A percentile compares a stretch with the other conserved stretches of the same genome.
Evolutionary conservation across 1,140 invertebrate species (phyloP).

Genomic region (Drosophila auraria): DNA sequence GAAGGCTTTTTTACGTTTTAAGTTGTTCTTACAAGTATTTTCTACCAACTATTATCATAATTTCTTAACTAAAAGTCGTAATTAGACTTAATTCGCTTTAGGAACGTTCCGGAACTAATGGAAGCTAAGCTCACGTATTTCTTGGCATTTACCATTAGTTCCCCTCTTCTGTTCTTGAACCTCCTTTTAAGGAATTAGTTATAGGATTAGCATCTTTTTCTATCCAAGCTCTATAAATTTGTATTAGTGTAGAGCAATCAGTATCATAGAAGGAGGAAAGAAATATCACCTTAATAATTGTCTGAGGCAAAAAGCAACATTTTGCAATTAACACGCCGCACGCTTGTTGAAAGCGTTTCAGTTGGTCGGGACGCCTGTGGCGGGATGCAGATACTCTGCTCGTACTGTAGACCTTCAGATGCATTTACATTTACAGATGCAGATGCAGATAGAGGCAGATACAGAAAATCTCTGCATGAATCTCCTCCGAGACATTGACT

Average conservation of each 20-base stretch:
- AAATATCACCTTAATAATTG: slow-evolving; percentile 70
- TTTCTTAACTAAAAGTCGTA: background rate
- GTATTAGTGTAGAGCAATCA: slow-evolving; percentile 8
- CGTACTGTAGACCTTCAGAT: slow-evolving; percentile 17
- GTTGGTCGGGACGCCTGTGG: slow-evolving; percentile 53
- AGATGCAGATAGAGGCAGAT: slow-evolving; percentile 27
- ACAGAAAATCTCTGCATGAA: slow-evolving; percentile 60
- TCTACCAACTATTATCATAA: background rate
- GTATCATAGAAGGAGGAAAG: slow-evolving; percentile 5
- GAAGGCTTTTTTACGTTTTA: background rate
- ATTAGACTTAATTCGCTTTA: background rate
- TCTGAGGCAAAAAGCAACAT: slow-evolving; percentile 61
- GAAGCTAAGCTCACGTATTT: background rate
- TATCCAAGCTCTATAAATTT: background rate
- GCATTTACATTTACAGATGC: slow-evolving; percentile 19
- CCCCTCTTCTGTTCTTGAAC: background rate
- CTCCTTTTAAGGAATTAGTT: background rate
- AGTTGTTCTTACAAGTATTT: background rate
- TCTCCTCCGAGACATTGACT: slow-evolving; percentile 55
- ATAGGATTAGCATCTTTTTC: background rate
- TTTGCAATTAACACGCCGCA: slow-evolving; percentile 75
- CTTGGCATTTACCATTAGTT: background rate
- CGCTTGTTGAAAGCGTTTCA: slow-evolving; percentile 51
- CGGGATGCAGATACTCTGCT: slow-evolving; percentile 42
- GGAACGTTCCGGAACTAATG: background rate